Base-by-base conservation (phyloP, 2,797 vertebrate species). In the Rhabdomys pumilio region DNA sequence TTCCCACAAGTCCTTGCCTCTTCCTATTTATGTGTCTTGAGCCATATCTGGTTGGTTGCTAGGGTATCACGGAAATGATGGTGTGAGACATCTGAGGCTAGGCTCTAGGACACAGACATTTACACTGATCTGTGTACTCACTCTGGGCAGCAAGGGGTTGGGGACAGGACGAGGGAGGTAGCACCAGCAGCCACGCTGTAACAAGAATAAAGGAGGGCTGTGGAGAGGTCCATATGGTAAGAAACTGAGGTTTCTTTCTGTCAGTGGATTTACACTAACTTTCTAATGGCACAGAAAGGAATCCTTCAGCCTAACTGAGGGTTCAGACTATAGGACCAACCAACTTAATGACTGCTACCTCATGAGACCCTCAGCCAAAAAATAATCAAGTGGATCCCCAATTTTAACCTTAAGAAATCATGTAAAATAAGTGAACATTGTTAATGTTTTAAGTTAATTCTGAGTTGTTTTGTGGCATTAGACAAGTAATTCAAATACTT, bases 371-470 rank as follows among this genome's bases (percentile, higher is more conserved):
- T 90, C 29, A 55, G 67, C 17, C 34, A 89, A 38, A 94, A 94
- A 47, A 15, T 31, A 76, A 38, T 26, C 53, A 29, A 73, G 41
- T 20, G 77, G 73, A 47, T 65, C 19, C 81, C 0, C 1, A 90
- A 77, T 89, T 89, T 75, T 86, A 92, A 94, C 19, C 50, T 63
- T 59, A 1, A 63, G 59, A 96, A 90, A 77, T 3, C 34, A 17
- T 29, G 5, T n/a, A 63, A 91, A 77, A 55, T 50, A 76, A 69
- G 34, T 53, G 19, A 34, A 82, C 85, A 73, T 1, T 95, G n/a
- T n/a, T 77, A 11, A 26, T 65, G 26, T 50, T 81, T 89, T 41
- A 92, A 90, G 41, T 73, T 84, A 67, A 50, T 50, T 77, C 44
- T 38, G 76, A 50, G 44, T n/a, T 89, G 47, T 83, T 93, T 93